Evolutionary conservation across 1,140 invertebrate genomes (phyloP).

Genomic region (Neelides sp.): DNA sequence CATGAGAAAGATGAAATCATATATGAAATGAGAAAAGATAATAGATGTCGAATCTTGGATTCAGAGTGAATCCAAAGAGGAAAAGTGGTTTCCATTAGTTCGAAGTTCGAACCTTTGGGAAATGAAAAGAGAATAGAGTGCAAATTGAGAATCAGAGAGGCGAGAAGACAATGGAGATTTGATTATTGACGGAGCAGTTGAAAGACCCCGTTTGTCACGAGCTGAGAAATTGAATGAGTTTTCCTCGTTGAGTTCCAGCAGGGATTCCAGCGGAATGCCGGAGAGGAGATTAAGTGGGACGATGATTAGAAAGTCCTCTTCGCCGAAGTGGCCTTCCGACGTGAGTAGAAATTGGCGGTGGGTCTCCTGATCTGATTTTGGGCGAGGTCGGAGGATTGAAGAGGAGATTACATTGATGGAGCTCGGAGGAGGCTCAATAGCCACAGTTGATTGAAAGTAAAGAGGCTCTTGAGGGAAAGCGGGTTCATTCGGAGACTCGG

Average conservation of each 20-base stretch:
- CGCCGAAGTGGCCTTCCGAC: neutral
- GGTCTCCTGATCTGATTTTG: slow-evolving; percentile 22
- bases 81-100: too few species aligned
- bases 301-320: too few species aligned
- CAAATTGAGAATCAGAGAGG: too few species aligned
- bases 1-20: too few species aligned
- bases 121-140: too few species aligned
- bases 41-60: too few species aligned
- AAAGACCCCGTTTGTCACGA: neutral
- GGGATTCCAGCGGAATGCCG: neutral
- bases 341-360: slow-evolving; percentile 15
- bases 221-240: neutral
- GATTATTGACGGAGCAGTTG: neutral
- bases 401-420: slow-evolving; percentile 23
- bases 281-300: neutral
- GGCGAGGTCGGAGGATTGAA: slow-evolving; percentile 24
- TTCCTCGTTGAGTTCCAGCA: neutral
- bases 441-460: slow-evolving; percentile 24
- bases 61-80: too few species aligned
- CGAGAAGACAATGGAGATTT: neutral
- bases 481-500: neutral
- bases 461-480: slow-evolving; percentile 15
- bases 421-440: slow-evolving; percentile 15
- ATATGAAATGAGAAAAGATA: too few species aligned
- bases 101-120: too few species aligned